Conservation (phyloP, 2,113 vertebrate species). For the Scolopax mira region DNA sequence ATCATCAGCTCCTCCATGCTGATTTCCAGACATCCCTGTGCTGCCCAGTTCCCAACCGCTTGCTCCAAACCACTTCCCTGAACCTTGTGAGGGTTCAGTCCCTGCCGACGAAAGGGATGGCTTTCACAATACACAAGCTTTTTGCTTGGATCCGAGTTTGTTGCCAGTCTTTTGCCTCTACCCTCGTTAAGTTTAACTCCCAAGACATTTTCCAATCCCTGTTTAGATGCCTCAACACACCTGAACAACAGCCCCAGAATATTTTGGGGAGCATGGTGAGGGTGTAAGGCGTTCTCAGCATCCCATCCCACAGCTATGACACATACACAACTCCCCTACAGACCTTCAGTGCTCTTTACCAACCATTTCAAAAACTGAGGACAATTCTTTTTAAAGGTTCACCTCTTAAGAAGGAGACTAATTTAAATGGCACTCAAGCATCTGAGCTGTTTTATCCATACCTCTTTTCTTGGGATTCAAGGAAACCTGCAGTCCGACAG, state of each 20-base stretch:
- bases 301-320: not conserved
- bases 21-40: not conserved
- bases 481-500: slow-evolving; percentile 1
- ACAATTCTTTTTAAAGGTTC: not conserved
- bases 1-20: not conserved
- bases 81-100: not conserved
- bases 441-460: not conserved
- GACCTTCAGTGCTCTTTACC: not conserved
- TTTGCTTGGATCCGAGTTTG: not conserved
- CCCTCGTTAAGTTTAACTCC: not conserved
- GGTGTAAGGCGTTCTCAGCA: not conserved
- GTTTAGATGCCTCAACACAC: not conserved
- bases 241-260: not conserved
- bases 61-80: not conserved
- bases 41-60: not conserved
- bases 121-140: not conserved
- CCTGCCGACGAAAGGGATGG: not conserved
- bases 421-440: not conserved
- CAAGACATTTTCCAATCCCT: not conserved
- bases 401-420: not conserved
- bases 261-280: not conserved
- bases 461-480: not conserved
- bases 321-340: too few species aligned
- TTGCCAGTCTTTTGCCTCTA: not conserved
- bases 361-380: not conserved